Evolutionary conservation across 2,888 invertebrate genomes (phyloP).

Genomic region (Latheticus oryzae): DNA sequence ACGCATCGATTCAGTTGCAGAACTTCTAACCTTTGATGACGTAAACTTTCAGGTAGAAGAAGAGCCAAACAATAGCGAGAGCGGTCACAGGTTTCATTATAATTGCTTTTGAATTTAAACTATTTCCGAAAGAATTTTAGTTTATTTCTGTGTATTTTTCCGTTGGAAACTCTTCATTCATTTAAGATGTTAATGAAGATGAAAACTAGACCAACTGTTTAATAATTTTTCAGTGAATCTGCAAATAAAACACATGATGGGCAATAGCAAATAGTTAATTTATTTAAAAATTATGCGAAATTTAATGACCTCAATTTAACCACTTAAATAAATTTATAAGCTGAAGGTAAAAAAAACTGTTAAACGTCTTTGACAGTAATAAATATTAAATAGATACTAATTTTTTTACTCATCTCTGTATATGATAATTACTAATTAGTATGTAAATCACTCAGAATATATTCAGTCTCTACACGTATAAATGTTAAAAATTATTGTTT

Average conservation of each 20-base stretch:
- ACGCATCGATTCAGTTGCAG: conserved; percentile 23
- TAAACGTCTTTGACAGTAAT: not conserved
- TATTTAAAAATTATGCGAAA: too few relatives aligned
- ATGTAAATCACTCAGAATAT: too few relatives aligned
- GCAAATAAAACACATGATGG: too few relatives aligned
- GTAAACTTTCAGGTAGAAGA: not conserved
- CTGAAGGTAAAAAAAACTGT: not conserved
- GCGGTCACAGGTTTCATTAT: too few relatives aligned
- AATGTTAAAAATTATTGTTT: conserved; percentile 1
- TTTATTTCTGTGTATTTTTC: too few relatives aligned
- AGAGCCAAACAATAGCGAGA: not conserved
- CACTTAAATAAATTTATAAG: too few relatives aligned
- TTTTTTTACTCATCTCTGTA: not conserved
- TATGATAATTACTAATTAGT: not conserved
- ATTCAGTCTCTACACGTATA: too few relatives aligned
- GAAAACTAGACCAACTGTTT: too few relatives aligned
- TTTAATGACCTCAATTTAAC: conserved; percentile 1
- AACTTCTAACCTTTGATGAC: conserved; percentile 20
- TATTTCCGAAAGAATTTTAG: conserved; percentile 3
- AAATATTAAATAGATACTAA: not conserved
- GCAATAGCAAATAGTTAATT: too few relatives aligned
- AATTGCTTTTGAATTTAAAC: not conserved
- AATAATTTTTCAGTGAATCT: too few relatives aligned
- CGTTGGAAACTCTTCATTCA: too few relatives aligned
- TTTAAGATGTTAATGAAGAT: too few relatives aligned